Conservation (phyloP, 2,797 vertebrate species). For the Micromesistius poutassou region DNA sequence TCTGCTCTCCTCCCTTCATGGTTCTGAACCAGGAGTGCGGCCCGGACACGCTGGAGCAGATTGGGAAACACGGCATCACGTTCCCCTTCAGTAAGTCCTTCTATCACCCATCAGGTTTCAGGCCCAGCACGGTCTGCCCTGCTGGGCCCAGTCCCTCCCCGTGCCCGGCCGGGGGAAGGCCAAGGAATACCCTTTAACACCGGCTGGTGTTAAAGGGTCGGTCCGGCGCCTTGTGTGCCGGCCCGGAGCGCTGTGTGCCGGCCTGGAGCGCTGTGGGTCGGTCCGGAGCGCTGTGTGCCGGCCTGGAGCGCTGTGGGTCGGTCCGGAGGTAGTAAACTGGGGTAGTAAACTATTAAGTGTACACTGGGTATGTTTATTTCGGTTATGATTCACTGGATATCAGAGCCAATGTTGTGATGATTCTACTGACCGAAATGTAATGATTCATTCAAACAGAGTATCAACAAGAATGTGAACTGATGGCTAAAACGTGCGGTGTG, state of each 20-base stretch:
- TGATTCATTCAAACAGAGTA: not conserved
- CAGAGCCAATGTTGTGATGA: not conserved
- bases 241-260: too few species aligned
- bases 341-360: not conserved
- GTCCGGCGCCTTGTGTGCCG: too few species aligned
- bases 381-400: not conserved
- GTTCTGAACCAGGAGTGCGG: slow-evolving; percentile 90
- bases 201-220: too few species aligned
- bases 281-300: too few species aligned
- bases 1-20: slow-evolving; percentile 98
- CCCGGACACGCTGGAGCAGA: slow-evolving; percentile 86
- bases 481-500: not conserved
- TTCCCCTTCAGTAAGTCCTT: slow-evolving; percentile 94
- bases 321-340: not conserved
- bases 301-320: too few species aligned
- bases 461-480: not conserved
- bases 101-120: not conserved
- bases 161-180: too few species aligned
- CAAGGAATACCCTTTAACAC: too few species aligned
- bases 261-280: too few species aligned
- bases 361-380: not conserved
- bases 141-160: too few species aligned
- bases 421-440: not conserved
- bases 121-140: not conserved
- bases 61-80: slow-evolving; percentile 88